Evolutionary conservation across 1,140 invertebrate genomes (phyloP), one percentile per base, ranked within the genome.

Genomic region (Hermetia illucens): DNA sequence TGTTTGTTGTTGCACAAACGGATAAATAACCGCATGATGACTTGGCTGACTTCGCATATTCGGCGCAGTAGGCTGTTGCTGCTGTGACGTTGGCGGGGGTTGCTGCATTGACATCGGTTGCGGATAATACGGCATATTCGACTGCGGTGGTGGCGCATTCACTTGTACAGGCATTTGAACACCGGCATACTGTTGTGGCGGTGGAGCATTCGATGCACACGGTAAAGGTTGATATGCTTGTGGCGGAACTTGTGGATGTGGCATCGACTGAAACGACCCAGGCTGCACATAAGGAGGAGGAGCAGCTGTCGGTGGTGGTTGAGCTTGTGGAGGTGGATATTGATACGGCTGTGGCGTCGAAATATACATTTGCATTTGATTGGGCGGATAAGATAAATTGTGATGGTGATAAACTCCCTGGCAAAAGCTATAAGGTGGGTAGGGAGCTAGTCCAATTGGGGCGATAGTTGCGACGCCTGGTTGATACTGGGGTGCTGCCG

Each of bases 401-500:
- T 38, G 40, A 38, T 61, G 55, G 39, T 59, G 57, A 34, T 60
- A 61, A 5, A 61, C 41, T 21, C 52, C 43, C 44, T 56, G 58
- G 31, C 58, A 61, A 40, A 58, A 58, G 32, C 52, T 53, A 35
- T 60, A 60, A 2, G 58, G 52, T 3, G 52, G 45, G 24, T 56
- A 59, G 0, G 54, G 52, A 0, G 56, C 40, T 33, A 60, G 35
- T 2, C 50, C 49, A 3, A 60, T 50, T 18, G 57, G 63, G 17
- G 53, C 52, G 40, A 58, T 10, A 5, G 55, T 44, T 9, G 55
- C 46, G 5, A 58, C 55, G 18, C 44, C 44, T 30, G 54, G 62
- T 52, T 74, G 63, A 20, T 66, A 66, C 47, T 72, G 66, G 25
- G 69, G 65, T 4, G 68, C 65, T 5, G 72, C 71, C 1, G 70